Evolutionary conservation across 2,888 invertebrate species (phyloP).

Genomic region (Bugulina stolonifera): DNA sequence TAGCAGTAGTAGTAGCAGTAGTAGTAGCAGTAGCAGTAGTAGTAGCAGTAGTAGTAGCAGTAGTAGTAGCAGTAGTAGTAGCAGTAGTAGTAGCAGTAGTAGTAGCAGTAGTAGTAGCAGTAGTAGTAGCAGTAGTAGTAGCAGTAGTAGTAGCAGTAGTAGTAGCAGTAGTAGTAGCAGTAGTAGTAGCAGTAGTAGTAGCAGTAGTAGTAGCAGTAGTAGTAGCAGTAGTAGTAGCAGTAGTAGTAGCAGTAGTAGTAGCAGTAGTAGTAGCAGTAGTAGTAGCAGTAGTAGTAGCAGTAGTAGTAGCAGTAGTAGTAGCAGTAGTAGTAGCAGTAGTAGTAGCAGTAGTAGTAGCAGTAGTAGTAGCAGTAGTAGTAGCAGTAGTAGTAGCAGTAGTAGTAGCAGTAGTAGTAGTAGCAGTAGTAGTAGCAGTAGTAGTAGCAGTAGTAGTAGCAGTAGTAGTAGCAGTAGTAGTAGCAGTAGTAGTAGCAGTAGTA

Average conservation of each 20-base stretch:
- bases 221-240: background rate
- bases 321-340: background rate
- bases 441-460: background rate
- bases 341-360: background rate
- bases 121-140: background rate
- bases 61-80: background rate
- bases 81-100: background rate
- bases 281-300: background rate
- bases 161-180: background rate
- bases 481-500: background rate
- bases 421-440: background rate
- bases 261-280: background rate
- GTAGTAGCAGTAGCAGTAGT: background rate
- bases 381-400: background rate
- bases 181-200: background rate
- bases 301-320: background rate
- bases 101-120: background rate
- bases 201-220: background rate
- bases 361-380: background rate
- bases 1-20: background rate
- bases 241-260: background rate
- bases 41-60: background rate
- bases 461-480: background rate
- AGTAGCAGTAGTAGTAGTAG: background rate
- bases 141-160: background rate